Base-by-base conservation (phyloP, 2,888 invertebrate species). In the Lasioglossum morio region DNA sequence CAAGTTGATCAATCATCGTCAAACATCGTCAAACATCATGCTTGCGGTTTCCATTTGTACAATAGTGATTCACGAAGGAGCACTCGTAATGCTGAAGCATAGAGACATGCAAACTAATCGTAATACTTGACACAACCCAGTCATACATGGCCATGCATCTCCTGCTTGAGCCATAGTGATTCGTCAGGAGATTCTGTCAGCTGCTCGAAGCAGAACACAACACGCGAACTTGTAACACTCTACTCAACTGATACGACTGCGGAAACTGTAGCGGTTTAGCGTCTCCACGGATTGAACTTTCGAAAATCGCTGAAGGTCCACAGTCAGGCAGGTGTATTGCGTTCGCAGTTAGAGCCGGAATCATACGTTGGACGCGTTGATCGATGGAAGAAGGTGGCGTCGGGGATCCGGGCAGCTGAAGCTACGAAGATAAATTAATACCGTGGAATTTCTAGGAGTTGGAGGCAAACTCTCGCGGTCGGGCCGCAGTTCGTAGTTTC, bases 351-450 rank as follows among this genome's bases (percentile, higher is more conserved):
- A 60, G 27, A 78, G 81, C 74, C 81, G 85, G 81, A 88, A 87
- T 90, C 89, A 89, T 88, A 90, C 83, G 81, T 63, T 70, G 78
- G 90, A 87, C 86, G 87, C 88, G 77, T 87, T 90, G 91, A 91
- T 91, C 90, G 91, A 91, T 88, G 88, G 81, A 87, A 77, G 90
- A 77, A 81, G 85, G 73, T 34, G 66, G 60, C 30, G 69, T 53
- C 27, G 34, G 82, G 80, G 70, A 78, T 60, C 53, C 72, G 72
- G 76, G 79, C 81, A 87, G 78, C 86, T 88, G 87, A 92, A 89
- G 89, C 88, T 86, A 92, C 91, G 91, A 92, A 92, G 92, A 92
- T 92, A 92, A 92, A 92, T 92, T 92, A 92, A 92, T 92, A 91
- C 89, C 79, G 80, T 86, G 88, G 90, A 93, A 92, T 92, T 92